Evolutionary conservation across 1,140 invertebrate species (phyloP), one percentile per base, ranked within the genome.

Genomic region (Drosophila mayri): DNA sequence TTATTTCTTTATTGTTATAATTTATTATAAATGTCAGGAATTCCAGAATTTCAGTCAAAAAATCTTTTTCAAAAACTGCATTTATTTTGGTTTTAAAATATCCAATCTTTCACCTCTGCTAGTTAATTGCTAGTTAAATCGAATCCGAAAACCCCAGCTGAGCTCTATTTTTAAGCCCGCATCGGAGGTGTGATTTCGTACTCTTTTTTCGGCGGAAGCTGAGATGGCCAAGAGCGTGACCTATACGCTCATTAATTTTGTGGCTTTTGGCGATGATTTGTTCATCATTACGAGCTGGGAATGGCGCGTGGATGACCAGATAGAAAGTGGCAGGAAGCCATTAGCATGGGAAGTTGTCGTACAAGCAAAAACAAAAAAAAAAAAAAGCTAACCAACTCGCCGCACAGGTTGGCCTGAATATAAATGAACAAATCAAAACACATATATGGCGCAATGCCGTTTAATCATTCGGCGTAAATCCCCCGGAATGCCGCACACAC

Each of bases 391-490:
- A 70, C 20, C 57, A 58, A 58, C 41, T 44, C 18, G n/a, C 11
- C 20, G 18, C 18, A 61, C 30, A 47, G 47, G 64, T 64, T 71
- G 72, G 72, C 75, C 80, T 79, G 80, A 79, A 83, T 83, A 83
- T 83, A 83, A 83, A 83, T 83, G 63, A 75, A 60, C 37, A 74
- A 83, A 83, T 83, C 80, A 83, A 79, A 65, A 62, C 47, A 79
- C 80, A 79, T 79, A 83, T 78, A 83, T 60, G 74, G 63, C 77
- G 58, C 68, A 81, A 63, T 43, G 32, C 59, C 65, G 46, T 72
- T 76, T 76, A 76, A 67, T 71, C 30, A 67, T n/a, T 52, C 37
- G 61, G 43, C 60, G 50, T 65, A 63, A 63, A 62, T 62, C 71
- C 64, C 60, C 52, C 55, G 73, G 64, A 75, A 71, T 57, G 55